Percentiles rank a stretch among this genome's conserved stretches.
Evolutionary conservation across 2,113 vertebrate species (phyloP).

Genomic region (Charadrius vociferus): DNA sequence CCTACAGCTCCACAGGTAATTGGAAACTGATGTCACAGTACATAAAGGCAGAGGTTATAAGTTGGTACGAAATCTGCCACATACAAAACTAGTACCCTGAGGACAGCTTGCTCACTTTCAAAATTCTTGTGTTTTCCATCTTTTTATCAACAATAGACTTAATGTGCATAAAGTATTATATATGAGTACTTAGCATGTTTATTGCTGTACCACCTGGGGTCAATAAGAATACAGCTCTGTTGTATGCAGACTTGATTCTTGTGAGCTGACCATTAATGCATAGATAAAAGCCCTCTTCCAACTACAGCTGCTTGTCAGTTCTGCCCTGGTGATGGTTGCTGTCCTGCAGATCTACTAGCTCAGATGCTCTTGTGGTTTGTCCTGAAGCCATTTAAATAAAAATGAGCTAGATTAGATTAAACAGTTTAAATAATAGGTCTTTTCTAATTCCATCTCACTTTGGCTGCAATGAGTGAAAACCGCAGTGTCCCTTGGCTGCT

Average conservation of each 20-base stretch:
- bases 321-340: background rate
- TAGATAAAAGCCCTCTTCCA: background rate
- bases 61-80: background rate
- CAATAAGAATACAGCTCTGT: background rate
- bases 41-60: background rate
- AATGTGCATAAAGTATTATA: background rate
- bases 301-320: background rate
- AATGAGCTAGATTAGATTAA: background rate
- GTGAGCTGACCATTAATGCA: background rate
- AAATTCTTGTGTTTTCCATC: background rate
- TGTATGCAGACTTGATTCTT: background rate
- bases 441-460: conserved; percentile 15
- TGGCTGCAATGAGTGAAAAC: background rate
- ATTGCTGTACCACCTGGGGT: background rate
- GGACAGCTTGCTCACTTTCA: background rate
- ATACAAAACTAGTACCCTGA: background rate
- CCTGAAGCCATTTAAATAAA: background rate
- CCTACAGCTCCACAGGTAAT: conserved; percentile 92
- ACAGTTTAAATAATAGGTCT: background rate
- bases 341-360: background rate
- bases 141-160: background rate
- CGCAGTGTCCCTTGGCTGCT: background rate
- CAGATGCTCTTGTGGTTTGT: background rate
- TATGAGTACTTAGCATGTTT: background rate
- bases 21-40: background rate